Conservation (phyloP, 2,113 vertebrate species). For the Peromyscus californicus region DNA sequence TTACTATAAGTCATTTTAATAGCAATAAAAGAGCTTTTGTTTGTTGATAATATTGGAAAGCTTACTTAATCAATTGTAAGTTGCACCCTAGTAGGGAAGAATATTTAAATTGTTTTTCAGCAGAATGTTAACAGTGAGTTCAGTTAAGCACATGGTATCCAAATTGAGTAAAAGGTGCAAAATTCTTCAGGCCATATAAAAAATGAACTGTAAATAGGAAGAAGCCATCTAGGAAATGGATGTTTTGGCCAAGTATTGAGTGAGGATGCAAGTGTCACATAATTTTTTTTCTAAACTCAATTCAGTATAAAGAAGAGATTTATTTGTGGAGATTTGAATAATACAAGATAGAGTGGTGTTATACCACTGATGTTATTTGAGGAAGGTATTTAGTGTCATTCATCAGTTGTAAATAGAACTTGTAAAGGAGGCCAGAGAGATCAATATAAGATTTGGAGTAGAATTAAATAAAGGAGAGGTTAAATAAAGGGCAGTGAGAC, state of each 20-base stretch:
- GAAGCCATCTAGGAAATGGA: neutral
- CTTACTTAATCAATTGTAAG: neutral
- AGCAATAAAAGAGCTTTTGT: neutral
- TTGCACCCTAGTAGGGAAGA: neutral
- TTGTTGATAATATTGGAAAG: neutral
- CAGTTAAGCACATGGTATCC: neutral
- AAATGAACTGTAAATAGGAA: neutral
- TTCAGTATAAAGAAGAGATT: constrained; percentile 5
- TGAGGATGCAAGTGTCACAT: neutral
- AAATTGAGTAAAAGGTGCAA: neutral
- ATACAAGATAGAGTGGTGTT: neutral
- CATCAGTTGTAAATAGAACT: neutral
- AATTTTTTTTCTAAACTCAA: neutral
- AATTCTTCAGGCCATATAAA: no score
- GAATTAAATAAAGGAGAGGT: constrained; percentile 35
- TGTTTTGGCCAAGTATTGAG: neutral
- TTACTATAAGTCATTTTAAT: neutral
- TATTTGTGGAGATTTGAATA: neutral
- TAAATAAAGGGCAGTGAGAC: constrained; percentile 30
- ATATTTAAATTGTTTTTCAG: neutral
- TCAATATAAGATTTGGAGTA: constrained; percentile 43
- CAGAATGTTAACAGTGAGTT: neutral
- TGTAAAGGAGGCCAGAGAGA: constrained; percentile 36
- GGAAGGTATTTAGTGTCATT: constrained; percentile 32
- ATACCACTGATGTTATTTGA: constrained; percentile 1